Evolutionary conservation across 2,888 invertebrate species (phyloP), one percentile per base, ranked within the genome.

Genomic region (Meiosimyza platycephala): DNA sequence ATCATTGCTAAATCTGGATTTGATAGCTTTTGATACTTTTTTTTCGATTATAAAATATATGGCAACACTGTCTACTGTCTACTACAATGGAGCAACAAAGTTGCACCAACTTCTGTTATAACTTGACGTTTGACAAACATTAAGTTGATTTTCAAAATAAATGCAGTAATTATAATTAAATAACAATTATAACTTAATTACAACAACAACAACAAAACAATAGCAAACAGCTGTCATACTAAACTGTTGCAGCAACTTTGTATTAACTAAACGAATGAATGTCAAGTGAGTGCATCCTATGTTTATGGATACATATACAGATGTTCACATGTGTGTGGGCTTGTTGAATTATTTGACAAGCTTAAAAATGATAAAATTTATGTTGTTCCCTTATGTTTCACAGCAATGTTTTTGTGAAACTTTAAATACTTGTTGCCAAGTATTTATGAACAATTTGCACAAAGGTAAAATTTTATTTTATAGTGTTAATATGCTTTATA

Each of bases 101-200:
- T n/a, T 15, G 13, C n/a, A 55, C 55, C n/a, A 16, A 47, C n/a
- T 22, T 40, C 13, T n/a, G 54, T 11, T 2, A 16, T 12, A 18
- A n/a, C n/a, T 40, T 62, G 47, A 40, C 47, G 62, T 62, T 62
- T 62, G 62, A 6, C 22, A 62, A 40, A 62, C 62, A 9, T 16
- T 1, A 33, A 13, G 12, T 22, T 62, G 6, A 62, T 62, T 62
- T 62, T 40, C 40, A 33, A 16, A 40, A 57, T 18, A 57, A 57
- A 18, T 57, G 28, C 57, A 57, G 28, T 22, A 13, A 57, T 57
- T 12, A 57, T 18, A 57, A 57, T 18, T 28, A 16, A 28, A 57
- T 9, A 57, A 28, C 22, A 57, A 57, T 18, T 28, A 12, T 57
- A 28, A 57, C 57, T 28, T 18, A 22, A 57, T 22, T 4, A 55